Base-by-base conservation (phyloP, 2,113 vertebrate genomes). In the Todiramphus chloris region DNA sequence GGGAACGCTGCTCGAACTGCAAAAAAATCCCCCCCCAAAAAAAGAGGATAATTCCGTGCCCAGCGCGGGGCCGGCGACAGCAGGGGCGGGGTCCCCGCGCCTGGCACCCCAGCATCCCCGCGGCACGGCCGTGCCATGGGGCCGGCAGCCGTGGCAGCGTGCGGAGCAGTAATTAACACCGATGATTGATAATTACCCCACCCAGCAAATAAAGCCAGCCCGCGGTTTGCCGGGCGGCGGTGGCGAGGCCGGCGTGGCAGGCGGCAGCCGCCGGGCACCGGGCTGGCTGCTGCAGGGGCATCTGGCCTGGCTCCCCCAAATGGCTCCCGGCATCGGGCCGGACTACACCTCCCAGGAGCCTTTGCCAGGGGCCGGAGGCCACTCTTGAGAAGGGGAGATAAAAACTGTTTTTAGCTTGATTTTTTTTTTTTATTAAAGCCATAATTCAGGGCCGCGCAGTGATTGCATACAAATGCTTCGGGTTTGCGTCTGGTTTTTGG, bases 1-100 rank as follows among this genome's bases (percentile, higher is more conserved):
- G 96, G 95, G 96, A 97, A 92, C 90, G 90, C 94, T 80, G 97
- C 97, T 93, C 37, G 85, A 96, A 96, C 93, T 69, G 96, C 95
- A 79, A 97, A 98, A 97, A 95, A 93, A 41, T 10, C 7, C 37
- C 37, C 37, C 37, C 37, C 37, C n/a, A 39, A 41, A 41, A 41
- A 13, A 41, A 11, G 12, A 39, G 39, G 95, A 95, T 95, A 78
- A 96, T 96, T 97, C 59, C 83, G 95, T 77, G 92, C 95, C 96
- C 96, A 72, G 39, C 11, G n/a, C 27, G 25, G 72, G 51, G 39
- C 39, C 39, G 75, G 5, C 51, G 25, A 10, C n/a, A 11, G 37
- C 37, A 10, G 51, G 84, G 55, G 41, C 8, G 33, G 6, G 58
- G 21, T 14, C 37, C 78, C 75, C 17, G 0, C 28, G 20, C 70